Conservation (phyloP, 2,888 invertebrate species). For the Automeris io region DNA sequence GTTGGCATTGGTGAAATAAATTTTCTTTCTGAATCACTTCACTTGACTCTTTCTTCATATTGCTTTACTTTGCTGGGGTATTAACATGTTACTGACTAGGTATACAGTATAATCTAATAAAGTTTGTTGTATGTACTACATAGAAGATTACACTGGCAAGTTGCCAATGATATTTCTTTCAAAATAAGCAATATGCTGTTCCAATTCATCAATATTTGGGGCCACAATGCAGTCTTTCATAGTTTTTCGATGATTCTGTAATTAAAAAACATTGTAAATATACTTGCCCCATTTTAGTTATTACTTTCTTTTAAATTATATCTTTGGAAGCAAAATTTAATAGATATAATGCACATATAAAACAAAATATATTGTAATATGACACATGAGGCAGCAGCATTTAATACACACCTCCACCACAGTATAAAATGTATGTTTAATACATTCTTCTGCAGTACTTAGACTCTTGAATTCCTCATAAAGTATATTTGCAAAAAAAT, state of each 20-base stretch:
- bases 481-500: conserved; percentile 44
- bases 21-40: too few relatives aligned
- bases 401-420: conserved; percentile 40
- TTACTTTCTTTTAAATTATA: too few relatives aligned
- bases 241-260: conserved; percentile 44
- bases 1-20: too few relatives aligned
- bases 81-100: too few relatives aligned
- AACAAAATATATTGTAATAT: too few relatives aligned
- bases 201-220: conserved; percentile 23
- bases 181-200: conserved; percentile 34
- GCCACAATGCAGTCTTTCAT: conserved; percentile 23
- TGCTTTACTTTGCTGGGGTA: too few relatives aligned
- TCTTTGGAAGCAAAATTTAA: too few relatives aligned
- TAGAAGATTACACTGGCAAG: conserved; percentile 39
- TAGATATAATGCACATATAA: neutral
- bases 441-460: conserved; percentile 26
- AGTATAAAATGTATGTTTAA: conserved; percentile 38
- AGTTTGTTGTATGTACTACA: too few relatives aligned
- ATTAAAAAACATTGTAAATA: conserved; percentile 16
- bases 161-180: conserved; percentile 40
- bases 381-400: too few relatives aligned
- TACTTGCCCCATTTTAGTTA: too few relatives aligned
- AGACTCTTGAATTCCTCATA: conserved; percentile 26
- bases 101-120: too few relatives aligned
- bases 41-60: too few relatives aligned